Base-by-base conservation (phyloP, 2,113 vertebrate species). In the Syngnathus typhle region DNA sequence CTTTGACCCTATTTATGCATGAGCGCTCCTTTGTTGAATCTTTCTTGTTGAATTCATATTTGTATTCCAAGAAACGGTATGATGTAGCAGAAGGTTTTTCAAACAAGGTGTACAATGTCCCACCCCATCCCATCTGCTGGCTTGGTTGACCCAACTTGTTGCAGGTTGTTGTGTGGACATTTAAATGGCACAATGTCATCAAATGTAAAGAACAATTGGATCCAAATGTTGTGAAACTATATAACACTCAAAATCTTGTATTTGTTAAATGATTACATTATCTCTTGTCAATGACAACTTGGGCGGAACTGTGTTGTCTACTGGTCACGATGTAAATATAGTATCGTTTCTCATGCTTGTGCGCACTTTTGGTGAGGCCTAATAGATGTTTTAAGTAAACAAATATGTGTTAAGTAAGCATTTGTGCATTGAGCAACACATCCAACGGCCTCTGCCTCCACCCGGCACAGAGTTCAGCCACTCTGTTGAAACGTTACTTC, bases 81-180 rank as follows among this genome's bases (percentile, higher is more conserved):
- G 12, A n/a, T 21, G 68, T 4, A 12, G 18, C 76, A 88, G 89
- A 91, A 88, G 88, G 88, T 89, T 86, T 86, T 88, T 88, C 89
- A 88, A 84, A 79, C 64, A 36, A 65, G 13, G 37, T 32, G 27
- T 32, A 32, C 27, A 32, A 32, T 27, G 27, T 16, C 16, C 16
- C 13, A 47, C 16, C 16, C 16, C 16, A 43, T 4, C 46, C 5
- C 16, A 18, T 49, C 16, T 18, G 16, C 9, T 1, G 41, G 41
- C 11, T 49, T 49, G 46, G 5, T 49, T 49, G 46, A 49, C 46
- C 16, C 27, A 32, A 49, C 46, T 49, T 49, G 4, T 49, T 49
- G 16, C 15, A 49, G 46, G 46, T 49, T 49, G 6, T 16, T 49
- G 46, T 49, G 16, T 49, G 44, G 44, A 46, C 5, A 46, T 46